These are phyloP conservation scores for Amphilophus citrinellus DNA, from an alignment of 2,113 vertebrate species.

Conservation along the genomic window DNA sequence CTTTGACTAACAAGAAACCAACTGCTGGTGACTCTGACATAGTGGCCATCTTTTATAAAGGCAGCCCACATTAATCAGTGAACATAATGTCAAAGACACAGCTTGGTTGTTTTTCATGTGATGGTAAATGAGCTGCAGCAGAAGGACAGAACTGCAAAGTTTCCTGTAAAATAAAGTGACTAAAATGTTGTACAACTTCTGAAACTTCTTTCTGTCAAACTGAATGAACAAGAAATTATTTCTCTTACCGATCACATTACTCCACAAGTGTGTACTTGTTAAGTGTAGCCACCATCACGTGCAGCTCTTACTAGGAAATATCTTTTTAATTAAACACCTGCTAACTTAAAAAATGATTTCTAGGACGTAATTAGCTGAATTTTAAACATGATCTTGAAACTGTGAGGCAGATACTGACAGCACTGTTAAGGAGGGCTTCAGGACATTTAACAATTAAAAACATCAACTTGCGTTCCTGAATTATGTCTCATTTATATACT, in stretches of 20 bases:
- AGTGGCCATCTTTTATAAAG: background rate
- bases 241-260: background rate
- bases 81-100: too few species aligned
- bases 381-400: background rate
- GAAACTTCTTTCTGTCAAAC: background rate
- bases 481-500: background rate
- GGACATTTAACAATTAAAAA: background rate
- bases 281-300: background rate
- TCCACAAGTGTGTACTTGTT: background rate
- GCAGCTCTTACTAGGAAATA: background rate
- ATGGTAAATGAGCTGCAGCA: rapidly evolving
- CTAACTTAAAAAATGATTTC: background rate
- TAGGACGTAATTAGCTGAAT: background rate
- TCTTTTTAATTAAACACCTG: background rate
- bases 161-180: background rate
- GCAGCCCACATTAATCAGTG: background rate
- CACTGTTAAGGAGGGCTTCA: rapidly evolving
- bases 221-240: background rate
- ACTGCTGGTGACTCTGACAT: too few species aligned
- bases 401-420: background rate
- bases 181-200: background rate
- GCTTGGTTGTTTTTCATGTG: background rate
- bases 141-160: background rate
- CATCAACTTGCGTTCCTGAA: background rate
- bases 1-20: background rate